Percentiles rank a stretch among this genome's conserved stretches.
Conservation (phyloP, 1,140 invertebrate genomes). For the Nasonia longicornis region DNA sequence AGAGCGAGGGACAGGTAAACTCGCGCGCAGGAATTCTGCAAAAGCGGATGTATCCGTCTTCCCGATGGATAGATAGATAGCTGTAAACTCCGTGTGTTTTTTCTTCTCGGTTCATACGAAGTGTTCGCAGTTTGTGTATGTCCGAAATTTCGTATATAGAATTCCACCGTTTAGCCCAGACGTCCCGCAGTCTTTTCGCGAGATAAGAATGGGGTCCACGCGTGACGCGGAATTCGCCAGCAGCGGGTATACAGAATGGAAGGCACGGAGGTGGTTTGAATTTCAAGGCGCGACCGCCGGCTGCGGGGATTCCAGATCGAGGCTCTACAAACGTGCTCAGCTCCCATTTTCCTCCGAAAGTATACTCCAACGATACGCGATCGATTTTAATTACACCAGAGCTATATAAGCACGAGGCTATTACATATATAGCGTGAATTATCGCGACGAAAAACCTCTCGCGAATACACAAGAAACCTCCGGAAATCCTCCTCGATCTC, state of each 20-base stretch:
- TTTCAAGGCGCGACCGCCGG: constrained; percentile 39
- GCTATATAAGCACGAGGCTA: no score
- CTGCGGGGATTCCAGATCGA: constrained; percentile 18
- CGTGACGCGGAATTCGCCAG: no score
- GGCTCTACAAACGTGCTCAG: not conserved
- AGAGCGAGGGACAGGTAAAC: constrained; percentile 9
- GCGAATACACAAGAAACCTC: not conserved
- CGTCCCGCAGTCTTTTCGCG: no score
- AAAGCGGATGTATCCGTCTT: constrained; percentile 50
- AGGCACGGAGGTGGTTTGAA: constrained; percentile 39
- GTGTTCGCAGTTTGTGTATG: not conserved
- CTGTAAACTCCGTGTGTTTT: not conserved
- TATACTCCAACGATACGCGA: no score
- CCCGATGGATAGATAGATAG: not conserved
- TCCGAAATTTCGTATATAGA: constrained; percentile 16
- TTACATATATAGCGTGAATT: no score
- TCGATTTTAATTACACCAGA: no score
- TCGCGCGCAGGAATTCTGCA: constrained; percentile 44
- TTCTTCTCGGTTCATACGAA: no score
- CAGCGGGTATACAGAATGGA: no score
- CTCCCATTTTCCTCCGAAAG: not conserved
- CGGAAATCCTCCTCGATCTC: not conserved
- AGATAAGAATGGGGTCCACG: no score
- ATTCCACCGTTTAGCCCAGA: no score
- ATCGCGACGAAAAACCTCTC: not conserved